A percentile compares a stretch with the other conserved stretches of the same genome.
Evolutionary conservation across 2,113 vertebrate genomes (phyloP).

Genomic region (Callaeas wilsoni): DNA sequence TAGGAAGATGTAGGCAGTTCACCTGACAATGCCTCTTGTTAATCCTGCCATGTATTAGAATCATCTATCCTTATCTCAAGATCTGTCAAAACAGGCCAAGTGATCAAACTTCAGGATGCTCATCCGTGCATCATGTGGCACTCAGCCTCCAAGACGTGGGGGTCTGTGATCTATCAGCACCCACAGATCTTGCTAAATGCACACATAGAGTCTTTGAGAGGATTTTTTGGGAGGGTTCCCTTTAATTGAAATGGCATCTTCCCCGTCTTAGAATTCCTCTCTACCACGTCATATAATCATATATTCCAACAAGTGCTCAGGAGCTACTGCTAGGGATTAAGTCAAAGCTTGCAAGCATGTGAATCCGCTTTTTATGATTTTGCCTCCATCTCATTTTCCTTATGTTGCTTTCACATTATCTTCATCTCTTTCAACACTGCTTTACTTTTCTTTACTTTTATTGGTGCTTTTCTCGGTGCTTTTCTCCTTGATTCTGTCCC

Average conservation of each 20-base stretch:
- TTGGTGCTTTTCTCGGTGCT: neutral
- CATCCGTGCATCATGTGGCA: neutral
- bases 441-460: neutral
- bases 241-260: neutral
- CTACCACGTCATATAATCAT: neutral
- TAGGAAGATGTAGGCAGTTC: slow-evolving; percentile 15
- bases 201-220: neutral
- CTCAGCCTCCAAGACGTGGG: neutral
- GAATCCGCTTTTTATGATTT: neutral
- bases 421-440: neutral
- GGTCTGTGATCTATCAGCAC: fast-evolving
- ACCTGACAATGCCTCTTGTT: neutral
- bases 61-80: neutral
- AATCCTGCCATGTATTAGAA: neutral
- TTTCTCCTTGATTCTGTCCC: neutral
- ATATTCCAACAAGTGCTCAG: neutral
- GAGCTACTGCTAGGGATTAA: neutral
- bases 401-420: neutral
- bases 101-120: neutral
- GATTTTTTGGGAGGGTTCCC: neutral
- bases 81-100: neutral
- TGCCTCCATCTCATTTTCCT: neutral
- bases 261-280: neutral
- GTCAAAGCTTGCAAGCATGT: neutral
- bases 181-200: neutral